Percentiles rank a stretch among this genome's conserved stretches.
phyloP scores from a whole-genome alignment of 2,888 invertebrate genomes.

The Tenthredo notha region DNA sequence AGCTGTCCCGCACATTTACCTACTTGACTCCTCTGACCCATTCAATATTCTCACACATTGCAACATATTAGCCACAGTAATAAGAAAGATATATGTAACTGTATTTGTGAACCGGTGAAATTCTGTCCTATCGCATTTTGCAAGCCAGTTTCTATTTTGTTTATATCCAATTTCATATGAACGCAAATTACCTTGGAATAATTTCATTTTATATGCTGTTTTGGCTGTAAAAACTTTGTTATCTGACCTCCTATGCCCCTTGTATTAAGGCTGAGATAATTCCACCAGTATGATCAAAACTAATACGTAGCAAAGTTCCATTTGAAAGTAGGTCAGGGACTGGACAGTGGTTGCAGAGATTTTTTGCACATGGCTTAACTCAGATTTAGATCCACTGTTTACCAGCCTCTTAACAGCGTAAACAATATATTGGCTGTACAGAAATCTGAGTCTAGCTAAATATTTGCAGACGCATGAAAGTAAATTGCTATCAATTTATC shows the following conservation, averaged over 20 bases:
- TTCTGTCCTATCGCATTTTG: background rate
- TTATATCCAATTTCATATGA: slow-evolving; percentile 37
- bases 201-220: slow-evolving; percentile 30
- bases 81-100: slow-evolving; percentile 18
- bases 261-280: slow-evolving; percentile 66
- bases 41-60: slow-evolving; percentile 36
- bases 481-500: slow-evolving; percentile 51
- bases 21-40: slow-evolving; percentile 45
- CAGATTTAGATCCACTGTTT: slow-evolving; percentile 28
- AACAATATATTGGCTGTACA: slow-evolving; percentile 26
- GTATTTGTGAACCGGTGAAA: slow-evolving; percentile 11
- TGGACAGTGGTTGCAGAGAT: slow-evolving; percentile 19
- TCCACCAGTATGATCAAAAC: slow-evolving; percentile 59
- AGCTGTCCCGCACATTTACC: slow-evolving; percentile 37
- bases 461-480: slow-evolving; percentile 32
- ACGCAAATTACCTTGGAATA: slow-evolving; percentile 6
- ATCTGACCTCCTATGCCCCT: slow-evolving; percentile 67
- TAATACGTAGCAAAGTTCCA: slow-evolving; percentile 63
- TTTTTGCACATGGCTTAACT: slow-evolving; percentile 27
- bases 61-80: background rate
- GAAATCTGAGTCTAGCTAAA: slow-evolving; percentile 38
- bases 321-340: slow-evolving; percentile 67
- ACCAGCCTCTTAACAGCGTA: slow-evolving; percentile 28
- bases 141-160: slow-evolving; percentile 48
- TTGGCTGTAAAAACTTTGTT: slow-evolving; percentile 56